These are phyloP conservation scores for Calameuta idolon DNA, from an alignment of 2,888 invertebrate species.

Conservation along the genomic window DNA sequence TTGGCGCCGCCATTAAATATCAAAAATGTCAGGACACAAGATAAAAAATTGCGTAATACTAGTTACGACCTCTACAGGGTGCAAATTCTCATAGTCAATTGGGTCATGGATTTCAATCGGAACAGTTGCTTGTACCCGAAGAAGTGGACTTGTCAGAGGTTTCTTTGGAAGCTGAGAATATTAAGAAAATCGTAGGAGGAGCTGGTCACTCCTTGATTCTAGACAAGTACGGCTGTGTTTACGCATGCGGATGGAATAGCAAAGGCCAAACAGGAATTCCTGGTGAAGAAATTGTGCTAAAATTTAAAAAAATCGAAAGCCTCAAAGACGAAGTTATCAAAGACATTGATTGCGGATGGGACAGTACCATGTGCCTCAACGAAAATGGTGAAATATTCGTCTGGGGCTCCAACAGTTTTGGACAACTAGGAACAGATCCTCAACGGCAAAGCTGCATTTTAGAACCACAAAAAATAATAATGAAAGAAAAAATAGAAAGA, in stretches of 20 bases:
- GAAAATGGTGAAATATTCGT: slow-evolving; percentile 77
- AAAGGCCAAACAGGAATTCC: slow-evolving; percentile 78
- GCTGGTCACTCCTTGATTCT: slow-evolving; percentile 82
- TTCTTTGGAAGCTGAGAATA: slow-evolving; percentile 66
- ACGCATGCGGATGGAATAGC: slow-evolving; percentile 83
- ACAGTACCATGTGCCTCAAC: slow-evolving; percentile 81
- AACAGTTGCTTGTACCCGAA: slow-evolving; percentile 75
- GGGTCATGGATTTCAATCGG: slow-evolving; percentile 75
- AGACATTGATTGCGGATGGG: slow-evolving; percentile 84
- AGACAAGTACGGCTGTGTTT: slow-evolving; percentile 76
- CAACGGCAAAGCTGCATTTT: slow-evolving; percentile 37
- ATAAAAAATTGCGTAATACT: slow-evolving; percentile 1
- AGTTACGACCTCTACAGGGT: slow-evolving; percentile 70
- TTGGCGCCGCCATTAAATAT: neutral
- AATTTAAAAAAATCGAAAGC: slow-evolving; percentile 40
- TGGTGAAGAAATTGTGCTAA: slow-evolving; percentile 63
- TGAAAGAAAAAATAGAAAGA: slow-evolving; percentile 69
- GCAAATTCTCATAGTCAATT: slow-evolving; percentile 88
- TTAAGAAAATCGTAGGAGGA: slow-evolving; percentile 78
- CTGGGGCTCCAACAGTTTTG: slow-evolving; percentile 87
- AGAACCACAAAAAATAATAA: slow-evolving; percentile 64
- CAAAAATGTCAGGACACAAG: neutral
- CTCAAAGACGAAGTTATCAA: slow-evolving; percentile 68
- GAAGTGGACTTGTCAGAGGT: slow-evolving; percentile 61
- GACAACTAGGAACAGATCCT: slow-evolving; percentile 75